Evolutionary conservation across 23 tunicate species (phyloP).

Genomic region (Ciona savignyi): DNA sequence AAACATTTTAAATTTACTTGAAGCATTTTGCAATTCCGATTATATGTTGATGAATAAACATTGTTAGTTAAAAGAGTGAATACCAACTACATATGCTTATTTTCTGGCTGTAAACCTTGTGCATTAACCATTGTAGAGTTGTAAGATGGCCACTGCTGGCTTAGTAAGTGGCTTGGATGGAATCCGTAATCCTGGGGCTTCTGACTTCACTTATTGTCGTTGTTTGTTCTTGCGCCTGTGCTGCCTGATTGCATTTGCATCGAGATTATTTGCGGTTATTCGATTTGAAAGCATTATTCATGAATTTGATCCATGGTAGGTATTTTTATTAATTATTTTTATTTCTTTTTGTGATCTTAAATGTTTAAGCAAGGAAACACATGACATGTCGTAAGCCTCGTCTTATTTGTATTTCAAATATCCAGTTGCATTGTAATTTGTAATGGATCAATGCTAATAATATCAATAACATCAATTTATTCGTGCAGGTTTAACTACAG

Average conservation of each 20-base stretch:
- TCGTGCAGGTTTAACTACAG: slow-evolving; percentile 88
- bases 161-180: slow-evolving; percentile 16
- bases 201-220: slow-evolving; percentile 79
- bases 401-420: no score
- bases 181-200: slow-evolving; percentile 48
- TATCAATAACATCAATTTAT: no score
- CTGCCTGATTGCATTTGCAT: slow-evolving; percentile 85
- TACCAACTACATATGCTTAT: no score
- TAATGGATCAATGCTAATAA: no score
- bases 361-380: no score
- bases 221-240: slow-evolving; percentile 63
- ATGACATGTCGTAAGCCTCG: no score
- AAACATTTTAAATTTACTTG: no score
- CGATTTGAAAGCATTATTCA: slow-evolving; percentile 99
- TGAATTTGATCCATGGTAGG: slow-evolving; percentile 99
- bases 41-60: no score
- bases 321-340: background rate
- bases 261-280: slow-evolving; percentile 96
- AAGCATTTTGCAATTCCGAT: no score
- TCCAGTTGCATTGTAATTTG: no score
- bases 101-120: background rate
- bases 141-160: background rate
- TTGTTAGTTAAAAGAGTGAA: no score
- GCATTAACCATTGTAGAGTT: background rate
- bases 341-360: background rate